Base-by-base conservation (phyloP, 2,113 vertebrate species). In the Tinamus guttatus region DNA sequence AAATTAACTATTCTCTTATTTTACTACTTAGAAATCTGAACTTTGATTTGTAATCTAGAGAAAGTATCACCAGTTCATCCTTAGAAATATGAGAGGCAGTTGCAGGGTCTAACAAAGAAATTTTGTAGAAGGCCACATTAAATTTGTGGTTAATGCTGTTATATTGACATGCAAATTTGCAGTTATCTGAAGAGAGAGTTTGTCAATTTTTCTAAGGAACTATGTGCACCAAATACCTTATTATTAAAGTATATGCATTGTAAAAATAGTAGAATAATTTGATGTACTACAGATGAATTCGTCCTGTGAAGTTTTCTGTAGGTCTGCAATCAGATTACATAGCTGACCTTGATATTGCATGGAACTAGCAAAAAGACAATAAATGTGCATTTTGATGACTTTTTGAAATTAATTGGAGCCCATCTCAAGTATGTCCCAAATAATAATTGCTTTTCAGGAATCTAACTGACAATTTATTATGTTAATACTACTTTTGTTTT, bases 121-220 rank as follows among this genome's bases (percentile, higher is more conserved):
- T 25, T 4, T 36, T 21, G 24, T 71, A 41, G 54, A 64, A 81
- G 52, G 74, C 64, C 69, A 47, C 8, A 73, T 3, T 10, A 59
- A 69, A 78, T 82, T 65, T 80, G 52, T 59, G 64, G 11, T 75
- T 75, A 56, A 27, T 87, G 27, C 51, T 81, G 38, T 68, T 84
- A 43, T 38, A 88, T 56, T 93, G 81, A 85, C 64, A 65, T 91
- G 94, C 86, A 88, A 43, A 93, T 94, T 27, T 63, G 34, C 38
- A 47, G 36, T 51, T 94, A 18, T 86, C 86, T 69, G 38, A 21
- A 41, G 47, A 47, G 58, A 56, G 25, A 8, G 7, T 96, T 94
- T 86, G 74, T 90, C 60, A 11, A 28, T 65, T 69, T 56, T 60
- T 68, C 30, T 78, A 20, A 64, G 59, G 11, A 81, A 52, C 56